Conservation (phyloP, 2,797 vertebrate genomes). For the Microchirus variegatus region DNA sequence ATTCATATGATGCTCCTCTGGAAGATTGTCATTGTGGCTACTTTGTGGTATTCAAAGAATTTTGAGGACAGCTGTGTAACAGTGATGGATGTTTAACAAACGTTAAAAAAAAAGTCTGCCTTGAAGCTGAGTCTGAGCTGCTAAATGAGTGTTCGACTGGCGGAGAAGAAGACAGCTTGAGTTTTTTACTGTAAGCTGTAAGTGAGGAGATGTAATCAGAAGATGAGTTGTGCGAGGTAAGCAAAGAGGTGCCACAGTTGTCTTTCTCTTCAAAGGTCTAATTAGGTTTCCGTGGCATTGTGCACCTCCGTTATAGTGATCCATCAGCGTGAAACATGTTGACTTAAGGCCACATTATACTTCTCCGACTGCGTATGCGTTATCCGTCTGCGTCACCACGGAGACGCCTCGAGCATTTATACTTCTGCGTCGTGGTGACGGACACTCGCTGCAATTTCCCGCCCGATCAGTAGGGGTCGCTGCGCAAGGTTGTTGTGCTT, state of each 20-base stretch:
- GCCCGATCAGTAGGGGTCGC: no score
- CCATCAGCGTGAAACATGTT: neutral
- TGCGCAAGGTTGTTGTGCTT: no score
- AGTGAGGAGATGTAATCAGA: slow-evolving; percentile 11
- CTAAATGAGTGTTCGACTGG: slow-evolving; percentile 11
- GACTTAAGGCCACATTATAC: no score
- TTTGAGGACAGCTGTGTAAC: slow-evolving; percentile 1
- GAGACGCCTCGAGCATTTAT: no score
- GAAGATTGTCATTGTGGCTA: neutral
- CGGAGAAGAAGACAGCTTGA: slow-evolving; percentile 9
- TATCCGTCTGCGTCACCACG: no score
- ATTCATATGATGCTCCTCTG: neutral
- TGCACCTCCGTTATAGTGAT: slow-evolving; percentile 1
- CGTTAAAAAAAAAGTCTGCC: slow-evolving; percentile 7
- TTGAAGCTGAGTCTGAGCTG: neutral
- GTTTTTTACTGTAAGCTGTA: slow-evolving; percentile 30
- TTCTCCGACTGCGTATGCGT: no score
- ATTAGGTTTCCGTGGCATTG: slow-evolving; percentile 10
- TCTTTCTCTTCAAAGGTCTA: slow-evolving; percentile 4
- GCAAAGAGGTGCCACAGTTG: slow-evolving; percentile 20
- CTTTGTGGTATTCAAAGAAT: neutral
- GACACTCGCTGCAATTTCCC: no score
- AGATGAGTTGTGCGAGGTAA: slow-evolving; percentile 20
- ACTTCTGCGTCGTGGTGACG: no score
- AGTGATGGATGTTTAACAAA: slow-evolving; percentile 14